Evolutionary conservation across 2,888 invertebrate genomes (phyloP), one percentile per base, ranked within the genome.

Genomic region (Protophormia terraenovae): DNA sequence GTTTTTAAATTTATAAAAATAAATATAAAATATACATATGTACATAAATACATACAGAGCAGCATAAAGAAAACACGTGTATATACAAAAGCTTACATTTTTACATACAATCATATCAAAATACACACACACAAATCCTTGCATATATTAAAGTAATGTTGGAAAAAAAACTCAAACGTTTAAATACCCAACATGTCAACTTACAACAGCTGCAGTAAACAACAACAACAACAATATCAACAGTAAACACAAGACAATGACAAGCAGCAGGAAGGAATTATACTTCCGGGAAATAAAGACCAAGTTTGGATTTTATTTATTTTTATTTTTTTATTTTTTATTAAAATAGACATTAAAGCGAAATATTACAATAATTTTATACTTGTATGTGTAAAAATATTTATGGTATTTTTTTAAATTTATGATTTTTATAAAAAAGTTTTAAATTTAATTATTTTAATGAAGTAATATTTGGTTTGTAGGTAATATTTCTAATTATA

Each of bases 181-280:
- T 82, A 80, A 87, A 73, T 78, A 81, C 41, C 60, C 47, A 53
- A 80, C 53, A 75, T 67, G 66, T 73, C 58, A 80, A 73, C 58
- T 64, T 55, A 29, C 45, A 62, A 47, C 76, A 84, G 45, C 60
- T 67, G 67, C 75, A 62, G 79, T 55, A 64, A 81, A 77, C 76
- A 84, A 71, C 67, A 66, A 6, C 32, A 72, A 77, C 27, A 73
- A 80, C 50, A n/a, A n/a, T n/a, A n/a, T n/a, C n/a, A 60, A 24
- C 16, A 50, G 53, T 62, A 76, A 32, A 55, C 66, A 72, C 14
- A 58, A 82, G 83, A 73, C 53, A 84, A 35, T 79, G 83, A 84
- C 75, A 78, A 38, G 50, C 60, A 77, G 76, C 66, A 19, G 19
- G 22, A 72, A 60, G 58, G 16, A 80, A 72, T 60, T 58, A 66